Base-by-base conservation (phyloP, 2,888 invertebrate species). In the Lypha dubia region DNA sequence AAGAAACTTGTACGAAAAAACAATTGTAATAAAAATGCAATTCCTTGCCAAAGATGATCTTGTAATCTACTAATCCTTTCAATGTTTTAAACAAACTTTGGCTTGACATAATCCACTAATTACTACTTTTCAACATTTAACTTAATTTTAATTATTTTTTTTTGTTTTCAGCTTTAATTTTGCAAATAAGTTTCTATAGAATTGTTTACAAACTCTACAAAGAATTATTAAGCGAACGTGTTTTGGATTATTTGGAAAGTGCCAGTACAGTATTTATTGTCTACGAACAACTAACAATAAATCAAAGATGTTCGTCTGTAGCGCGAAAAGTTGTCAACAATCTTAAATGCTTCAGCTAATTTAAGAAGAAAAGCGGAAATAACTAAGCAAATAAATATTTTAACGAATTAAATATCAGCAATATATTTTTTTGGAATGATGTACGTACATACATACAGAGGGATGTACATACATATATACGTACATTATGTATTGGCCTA, bases 101-200 rank as follows among this genome's bases (percentile, higher is more conserved):
- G 28, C 3, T 4, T 13, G 20, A 7, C 24, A 13, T 5, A 32
- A 17, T 20, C 13, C 17, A 60, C 13, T 20, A 35, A 17, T 17
- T 28, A 46, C 5, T 60, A 15, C 7, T 62, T 51, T 2, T n/a
- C n/a, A n/a, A 5, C 15, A 62, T 20, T 15, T 15, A 28, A 28
- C 11, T 24, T 49, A 17, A 24, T 62, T 13, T 51, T 44, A 3
- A n/a, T 22, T 44, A 13, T n/a, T 35, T 22, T 51, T 13, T 62
- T 11, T n/a, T n/a, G n/a, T n/a, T n/a, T n/a, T n/a, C n/a, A 44
- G 74, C 68, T 63, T 56, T 70, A 63, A 68, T 35, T 38, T 24
- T 81, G 44, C 80, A 81, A 56, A 46, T 75, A 11, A 3, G 38
- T 41, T 53, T 68, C 51, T 63, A 81, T 63, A 62, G 32, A 46